phyloP scores from a whole-genome alignment of 2,888 invertebrate species.

The Drosophila imparisetae region DNA sequence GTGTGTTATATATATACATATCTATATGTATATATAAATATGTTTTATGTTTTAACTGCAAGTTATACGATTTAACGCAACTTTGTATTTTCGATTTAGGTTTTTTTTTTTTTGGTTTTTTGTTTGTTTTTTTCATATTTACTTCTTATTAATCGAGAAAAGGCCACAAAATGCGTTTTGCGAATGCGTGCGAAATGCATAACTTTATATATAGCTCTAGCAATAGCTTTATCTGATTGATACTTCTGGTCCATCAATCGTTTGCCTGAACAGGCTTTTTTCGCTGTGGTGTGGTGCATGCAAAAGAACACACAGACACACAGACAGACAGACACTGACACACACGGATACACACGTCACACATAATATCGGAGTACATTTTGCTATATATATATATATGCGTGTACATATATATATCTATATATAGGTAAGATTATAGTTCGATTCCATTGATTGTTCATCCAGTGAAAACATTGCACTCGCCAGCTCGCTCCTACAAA shows the following conservation, averaged over 20 bases:
- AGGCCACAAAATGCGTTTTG: slow-evolving; percentile 76
- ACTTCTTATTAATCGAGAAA: slow-evolving; percentile 58
- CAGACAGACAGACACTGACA: slow-evolving; percentile 26
- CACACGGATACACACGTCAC: slow-evolving; percentile 42
- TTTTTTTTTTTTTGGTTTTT: slow-evolving; percentile 14
- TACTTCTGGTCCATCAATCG: slow-evolving; percentile 8
- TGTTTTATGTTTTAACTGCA: neutral
- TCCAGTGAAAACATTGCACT: slow-evolving; percentile 22
- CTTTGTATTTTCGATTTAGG: slow-evolving; percentile 1
- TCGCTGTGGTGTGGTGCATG: slow-evolving; percentile 1
- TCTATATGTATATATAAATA: slow-evolving; percentile 32
- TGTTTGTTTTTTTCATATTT: slow-evolving; percentile 32
- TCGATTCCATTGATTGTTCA: slow-evolving; percentile 31
- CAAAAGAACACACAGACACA: slow-evolving; percentile 16
- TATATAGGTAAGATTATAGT: slow-evolving; percentile 30
- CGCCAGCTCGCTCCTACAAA: slow-evolving; percentile 46
- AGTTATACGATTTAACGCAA: slow-evolving; percentile 17
- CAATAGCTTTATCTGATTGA: slow-evolving; percentile 9
- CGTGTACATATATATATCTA: slow-evolving; percentile 33
- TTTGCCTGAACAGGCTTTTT: slow-evolving; percentile 10
- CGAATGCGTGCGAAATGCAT: slow-evolving; percentile 68
- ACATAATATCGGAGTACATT: slow-evolving; percentile 75
- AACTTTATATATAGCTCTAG: slow-evolving; percentile 28
- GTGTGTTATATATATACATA: slow-evolving; percentile 14
- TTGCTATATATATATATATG: slow-evolving; percentile 59